phyloP scores from a whole-genome alignment of 2,113 vertebrate species.

The Syrmaticus mikado region DNA sequence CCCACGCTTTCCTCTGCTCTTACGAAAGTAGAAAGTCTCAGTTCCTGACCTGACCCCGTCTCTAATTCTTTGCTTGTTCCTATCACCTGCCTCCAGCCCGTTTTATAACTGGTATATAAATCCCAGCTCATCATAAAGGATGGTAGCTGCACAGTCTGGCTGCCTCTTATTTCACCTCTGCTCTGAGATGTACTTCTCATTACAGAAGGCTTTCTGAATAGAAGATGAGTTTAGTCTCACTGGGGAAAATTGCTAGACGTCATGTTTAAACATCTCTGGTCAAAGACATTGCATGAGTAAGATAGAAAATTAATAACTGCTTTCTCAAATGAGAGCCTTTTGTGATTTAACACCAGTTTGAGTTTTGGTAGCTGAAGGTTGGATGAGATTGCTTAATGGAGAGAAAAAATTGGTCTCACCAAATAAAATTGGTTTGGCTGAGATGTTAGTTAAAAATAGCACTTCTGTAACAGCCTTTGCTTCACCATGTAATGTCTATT shows the following conservation, averaged over 20 bases:
- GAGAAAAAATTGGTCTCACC: background rate
- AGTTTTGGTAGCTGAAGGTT: background rate
- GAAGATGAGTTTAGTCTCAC: slow-evolving; percentile 16
- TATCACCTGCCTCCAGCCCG: background rate
- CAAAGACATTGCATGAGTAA: background rate
- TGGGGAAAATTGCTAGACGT: background rate
- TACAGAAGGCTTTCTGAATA: slow-evolving; percentile 12
- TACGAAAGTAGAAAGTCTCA: background rate
- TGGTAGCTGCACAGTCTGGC: background rate
- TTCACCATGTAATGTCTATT: background rate
- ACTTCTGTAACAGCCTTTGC: background rate
- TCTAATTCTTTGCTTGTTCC: background rate
- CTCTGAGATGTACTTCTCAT: background rate
- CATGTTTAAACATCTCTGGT: background rate
- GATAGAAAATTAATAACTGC: background rate
- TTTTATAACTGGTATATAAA: background rate
- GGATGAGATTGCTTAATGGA: background rate
- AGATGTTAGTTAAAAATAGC: background rate
- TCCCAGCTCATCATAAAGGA: background rate
- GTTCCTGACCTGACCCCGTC: background rate
- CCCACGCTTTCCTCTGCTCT: background rate
- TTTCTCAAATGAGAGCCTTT: background rate
- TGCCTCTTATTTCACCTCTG: background rate
- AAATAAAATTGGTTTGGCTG: background rate
- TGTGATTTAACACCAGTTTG: background rate